Evolutionary conservation across 2,888 invertebrate species (phyloP).

Genomic region (Buathra laborator): DNA sequence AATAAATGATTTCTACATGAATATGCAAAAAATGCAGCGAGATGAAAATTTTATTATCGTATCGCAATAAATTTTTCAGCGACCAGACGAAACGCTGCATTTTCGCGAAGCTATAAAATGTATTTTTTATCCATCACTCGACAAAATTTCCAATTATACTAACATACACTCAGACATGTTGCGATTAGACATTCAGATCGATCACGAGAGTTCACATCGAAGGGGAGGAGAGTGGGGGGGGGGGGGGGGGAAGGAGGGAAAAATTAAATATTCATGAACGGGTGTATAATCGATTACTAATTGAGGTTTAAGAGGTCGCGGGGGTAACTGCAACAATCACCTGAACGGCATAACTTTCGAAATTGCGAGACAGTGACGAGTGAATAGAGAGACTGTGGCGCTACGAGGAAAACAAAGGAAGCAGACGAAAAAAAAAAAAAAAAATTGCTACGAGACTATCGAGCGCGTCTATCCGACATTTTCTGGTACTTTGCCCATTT

Average conservation of each 20-base stretch:
- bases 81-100: background rate
- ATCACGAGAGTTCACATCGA: background rate
- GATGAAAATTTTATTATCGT: too few species aligned
- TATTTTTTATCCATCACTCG: background rate
- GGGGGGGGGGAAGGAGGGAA: background rate
- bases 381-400: constrained; percentile 5
- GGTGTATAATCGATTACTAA: constrained; percentile 1
- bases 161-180: constrained; percentile 10
- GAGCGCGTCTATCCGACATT: constrained; percentile 32
- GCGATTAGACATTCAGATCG: constrained; percentile 8
- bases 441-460: constrained; percentile 33
- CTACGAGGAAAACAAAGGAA: constrained; percentile 31
- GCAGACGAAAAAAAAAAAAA: constrained; percentile 5
- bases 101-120: background rate
- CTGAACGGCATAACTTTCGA: background rate
- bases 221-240: too few species aligned
- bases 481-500: background rate
- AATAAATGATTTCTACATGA: too few species aligned
- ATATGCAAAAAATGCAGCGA: too few species aligned
- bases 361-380: background rate
- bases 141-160: background rate
- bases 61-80: too few species aligned
- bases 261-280: background rate
- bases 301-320: constrained; percentile 5
- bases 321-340: background rate